A percentile compares a stretch with the other conserved stretches of the same genome.
phyloP scores from a whole-genome alignment of 2,797 vertebrate genomes.

The Staurois parvus region DNA sequence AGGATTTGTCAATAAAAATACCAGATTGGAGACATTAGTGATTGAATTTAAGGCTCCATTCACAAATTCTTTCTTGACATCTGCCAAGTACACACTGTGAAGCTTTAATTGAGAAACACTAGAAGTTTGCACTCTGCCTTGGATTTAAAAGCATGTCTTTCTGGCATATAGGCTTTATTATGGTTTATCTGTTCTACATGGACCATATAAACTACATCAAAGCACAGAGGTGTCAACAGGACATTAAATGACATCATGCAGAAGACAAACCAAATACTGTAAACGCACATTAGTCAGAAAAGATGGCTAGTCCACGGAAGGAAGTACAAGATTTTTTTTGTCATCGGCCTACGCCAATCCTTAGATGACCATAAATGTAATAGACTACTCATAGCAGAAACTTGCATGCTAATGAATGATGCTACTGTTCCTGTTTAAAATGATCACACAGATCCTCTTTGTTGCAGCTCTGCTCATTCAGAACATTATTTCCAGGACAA shows the following conservation, averaged over 20 bases:
- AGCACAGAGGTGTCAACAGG: background rate
- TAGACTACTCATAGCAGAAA: constrained; percentile 16
- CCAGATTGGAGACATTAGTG: no score
- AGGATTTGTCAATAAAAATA: no score
- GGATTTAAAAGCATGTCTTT: no score
- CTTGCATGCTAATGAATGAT: constrained; percentile 31
- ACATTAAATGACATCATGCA: background rate
- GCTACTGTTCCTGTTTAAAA: constrained; percentile 15
- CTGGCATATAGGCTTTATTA: no score
- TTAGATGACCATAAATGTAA: constrained; percentile 15
- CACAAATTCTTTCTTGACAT: no score
- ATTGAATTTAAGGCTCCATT: no score
- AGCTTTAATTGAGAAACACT: no score
- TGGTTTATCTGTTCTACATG: background rate
- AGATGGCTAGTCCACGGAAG: background rate
- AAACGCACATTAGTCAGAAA: background rate
- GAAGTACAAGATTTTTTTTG: constrained; percentile 3
- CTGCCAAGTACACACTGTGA: no score
- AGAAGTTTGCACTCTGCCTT: no score
- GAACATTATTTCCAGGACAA: background rate
- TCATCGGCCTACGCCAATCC: background rate
- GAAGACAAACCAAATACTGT: background rate
- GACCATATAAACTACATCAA: background rate
- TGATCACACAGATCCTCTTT: constrained; percentile 24
- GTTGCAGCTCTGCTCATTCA: constrained; percentile 22